Base-by-base conservation (phyloP, 1,140 invertebrate genomes). In the Stegodyphus dumicola region DNA sequence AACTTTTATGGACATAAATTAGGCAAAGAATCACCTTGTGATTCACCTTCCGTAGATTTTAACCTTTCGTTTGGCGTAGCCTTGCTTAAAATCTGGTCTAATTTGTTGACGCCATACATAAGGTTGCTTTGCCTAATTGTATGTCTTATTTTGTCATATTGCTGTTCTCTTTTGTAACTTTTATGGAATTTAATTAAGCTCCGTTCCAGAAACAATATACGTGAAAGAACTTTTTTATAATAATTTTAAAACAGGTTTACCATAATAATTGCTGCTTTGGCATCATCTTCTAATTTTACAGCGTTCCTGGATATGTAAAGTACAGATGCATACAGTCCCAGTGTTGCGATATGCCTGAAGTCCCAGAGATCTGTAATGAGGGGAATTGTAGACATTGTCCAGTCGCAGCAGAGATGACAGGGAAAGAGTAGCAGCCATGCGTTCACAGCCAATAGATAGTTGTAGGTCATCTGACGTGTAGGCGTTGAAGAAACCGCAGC, bases 351-450 rank as follows among this genome's bases (percentile, higher is more conserved):
- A 92, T 98, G 98, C 56, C 97, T 92, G 2, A 92, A 88, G 91
- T 99, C 97, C 1, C 92, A 87, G 88, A 97, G 93, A 64, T 93
- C 94, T 83, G 94, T 93, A 15, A 99, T 92, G 10, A 98, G 90
- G 0, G 96, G 96, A 71, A 99, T 94, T 48, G 97, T 98, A 56
- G 96, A 97, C 98, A 99, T 99, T 65, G 97, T 98, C 97, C 97
- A 99, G 92, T 99, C 98, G 91, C 97, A 98, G 92, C 97, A 98
- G n/a, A 99, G 92, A 88, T 95, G 93, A 86, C 94, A 95, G 9
- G 97, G 97, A 90, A 96, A 94, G 54, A 98, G 92, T 67, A 99
- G 92, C 66, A 99, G 92, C 95, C 96, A 97, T 49, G 95, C 92
- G 91, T 99, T 99, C 60, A 98, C 92, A 56, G 95, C 94, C 70